Evolutionary conservation across 2,888 invertebrate genomes (phyloP).

Genomic region (Aspidapion aeneum): DNA sequence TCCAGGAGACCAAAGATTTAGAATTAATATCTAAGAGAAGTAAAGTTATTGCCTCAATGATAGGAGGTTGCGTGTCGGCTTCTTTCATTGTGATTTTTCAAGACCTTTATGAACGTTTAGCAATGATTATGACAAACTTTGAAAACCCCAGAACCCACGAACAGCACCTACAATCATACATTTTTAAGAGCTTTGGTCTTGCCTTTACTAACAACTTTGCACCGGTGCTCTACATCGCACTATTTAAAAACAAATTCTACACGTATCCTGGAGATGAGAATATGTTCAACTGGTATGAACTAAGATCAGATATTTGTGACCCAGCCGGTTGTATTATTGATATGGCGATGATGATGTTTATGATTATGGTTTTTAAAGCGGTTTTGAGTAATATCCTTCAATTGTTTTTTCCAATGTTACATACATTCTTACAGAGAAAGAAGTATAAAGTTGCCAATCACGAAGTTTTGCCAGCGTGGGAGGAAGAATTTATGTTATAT

Average conservation of each 20-base stretch:
- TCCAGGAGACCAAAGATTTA: constrained; percentile 14
- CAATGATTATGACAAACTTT: constrained; percentile 38
- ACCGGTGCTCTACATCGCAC: constrained; percentile 42
- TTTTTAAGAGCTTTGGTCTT: constrained; percentile 43
- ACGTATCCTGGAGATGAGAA: constrained; percentile 42
- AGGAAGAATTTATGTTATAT: constrained; percentile 41
- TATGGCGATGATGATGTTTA: constrained; percentile 54
- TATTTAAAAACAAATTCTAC: constrained; percentile 48
- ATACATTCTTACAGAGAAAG: neutral
- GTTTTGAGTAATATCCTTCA: constrained; percentile 36
- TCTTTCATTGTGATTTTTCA: constrained; percentile 36
- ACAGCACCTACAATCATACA: constrained; percentile 42
- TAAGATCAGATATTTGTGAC: constrained; percentile 46
- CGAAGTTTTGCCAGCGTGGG: constrained; percentile 36
- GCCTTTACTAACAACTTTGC: constrained; percentile 44
- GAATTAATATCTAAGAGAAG: constrained; percentile 23
- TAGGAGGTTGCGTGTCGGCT: constrained; percentile 34
- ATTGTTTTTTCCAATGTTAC: constrained; percentile 6
- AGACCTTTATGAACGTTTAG: constrained; percentile 38
- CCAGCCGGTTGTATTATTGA: constrained; percentile 56
- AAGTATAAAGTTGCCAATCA: constrained; percentile 2
- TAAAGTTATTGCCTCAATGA: constrained; percentile 26
- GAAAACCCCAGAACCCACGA: constrained; percentile 45
- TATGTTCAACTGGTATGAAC: constrained; percentile 29
- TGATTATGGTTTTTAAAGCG: constrained; percentile 57